Percentiles rank a stretch among this genome's conserved stretches.
Evolutionary conservation across 2,888 invertebrate genomes (phyloP).

Genomic region (Hypomecis punctinalis): DNA sequence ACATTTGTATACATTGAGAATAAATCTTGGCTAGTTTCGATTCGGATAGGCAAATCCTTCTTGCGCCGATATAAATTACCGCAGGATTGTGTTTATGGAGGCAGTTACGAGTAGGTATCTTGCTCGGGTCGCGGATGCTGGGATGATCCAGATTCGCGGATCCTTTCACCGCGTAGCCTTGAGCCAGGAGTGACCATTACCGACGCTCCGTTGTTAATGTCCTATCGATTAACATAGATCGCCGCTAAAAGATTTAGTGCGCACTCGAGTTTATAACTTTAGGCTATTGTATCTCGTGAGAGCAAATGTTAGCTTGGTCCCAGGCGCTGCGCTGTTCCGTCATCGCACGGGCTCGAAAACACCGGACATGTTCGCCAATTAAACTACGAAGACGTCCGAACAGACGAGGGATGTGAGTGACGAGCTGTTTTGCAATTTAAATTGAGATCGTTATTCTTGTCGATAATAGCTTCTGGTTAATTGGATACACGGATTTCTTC

Average conservation of each 20-base stretch:
- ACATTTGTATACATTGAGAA: conserved; percentile 5
- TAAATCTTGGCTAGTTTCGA: conserved; percentile 7
- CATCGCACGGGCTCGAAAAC: conserved; percentile 42
- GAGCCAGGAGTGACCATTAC: conserved; percentile 79
- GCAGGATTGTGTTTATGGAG: conserved; percentile 7
- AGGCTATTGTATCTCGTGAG: conserved; percentile 62
- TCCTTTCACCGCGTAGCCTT: conserved; percentile 82
- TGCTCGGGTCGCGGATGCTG: conserved; percentile 49
- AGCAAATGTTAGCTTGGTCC: conserved; percentile 60
- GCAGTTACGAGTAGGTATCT: conserved; percentile 8
- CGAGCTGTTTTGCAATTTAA: conserved; percentile 70
- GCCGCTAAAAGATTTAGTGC: conserved; percentile 71
- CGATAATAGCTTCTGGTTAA: conserved; percentile 61
- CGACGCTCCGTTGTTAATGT: conserved; percentile 74
- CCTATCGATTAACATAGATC: conserved; percentile 81
- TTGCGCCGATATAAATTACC: conserved; percentile 14
- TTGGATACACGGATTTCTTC: conserved; percentile 53
- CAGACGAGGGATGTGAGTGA: conserved; percentile 58
- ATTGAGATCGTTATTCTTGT: conserved; percentile 64
- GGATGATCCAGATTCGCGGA: conserved; percentile 81
- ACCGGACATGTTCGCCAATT: conserved; percentile 65
- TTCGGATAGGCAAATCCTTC: conserved; percentile 10
- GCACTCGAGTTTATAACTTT: conserved; percentile 56
- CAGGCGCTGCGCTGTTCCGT: conserved; percentile 50
- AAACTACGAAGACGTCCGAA: conserved; percentile 51